Conservation (phyloP, 2,113 vertebrate species). For the Myotis lucifugus region DNA sequence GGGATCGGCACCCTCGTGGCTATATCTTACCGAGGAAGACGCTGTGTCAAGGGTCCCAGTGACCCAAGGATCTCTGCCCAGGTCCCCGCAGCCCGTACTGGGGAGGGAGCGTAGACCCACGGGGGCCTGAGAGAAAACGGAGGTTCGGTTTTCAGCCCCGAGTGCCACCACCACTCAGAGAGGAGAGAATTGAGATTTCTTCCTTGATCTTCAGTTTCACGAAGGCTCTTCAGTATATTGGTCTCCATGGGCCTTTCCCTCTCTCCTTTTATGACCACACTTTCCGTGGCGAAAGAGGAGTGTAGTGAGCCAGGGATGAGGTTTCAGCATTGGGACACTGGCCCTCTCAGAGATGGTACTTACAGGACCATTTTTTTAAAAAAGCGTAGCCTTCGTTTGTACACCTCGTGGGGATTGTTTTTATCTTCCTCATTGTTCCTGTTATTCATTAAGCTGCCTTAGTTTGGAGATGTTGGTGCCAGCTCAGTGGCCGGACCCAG, state of each 20-base stretch:
- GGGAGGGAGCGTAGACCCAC: neutral
- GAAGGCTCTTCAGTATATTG: neutral
- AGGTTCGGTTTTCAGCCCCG: neutral
- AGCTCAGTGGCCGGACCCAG: neutral
- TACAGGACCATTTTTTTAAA: neutral
- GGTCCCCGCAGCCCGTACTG: neutral
- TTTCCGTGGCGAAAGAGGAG: neutral
- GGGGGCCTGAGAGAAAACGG: neutral
- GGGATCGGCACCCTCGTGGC: neutral
- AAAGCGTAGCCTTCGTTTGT: neutral
- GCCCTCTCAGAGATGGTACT: neutral
- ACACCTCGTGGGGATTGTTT: neutral
- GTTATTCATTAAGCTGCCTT: neutral
- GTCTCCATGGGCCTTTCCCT: neutral
- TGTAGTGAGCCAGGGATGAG: neutral
- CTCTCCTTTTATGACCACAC: neutral
- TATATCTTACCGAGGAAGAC: neutral
- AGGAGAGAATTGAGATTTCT: neutral
- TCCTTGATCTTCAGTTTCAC: neutral
- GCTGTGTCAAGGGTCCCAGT: neutral
- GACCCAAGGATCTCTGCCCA: neutral
- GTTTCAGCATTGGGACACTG: neutral
- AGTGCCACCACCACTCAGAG: neutral
- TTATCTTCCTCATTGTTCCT: neutral
- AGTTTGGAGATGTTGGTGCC: constrained; percentile 22